Base-by-base conservation (phyloP, 2,888 invertebrate genomes). In the Sphecodes monilicornis region DNA sequence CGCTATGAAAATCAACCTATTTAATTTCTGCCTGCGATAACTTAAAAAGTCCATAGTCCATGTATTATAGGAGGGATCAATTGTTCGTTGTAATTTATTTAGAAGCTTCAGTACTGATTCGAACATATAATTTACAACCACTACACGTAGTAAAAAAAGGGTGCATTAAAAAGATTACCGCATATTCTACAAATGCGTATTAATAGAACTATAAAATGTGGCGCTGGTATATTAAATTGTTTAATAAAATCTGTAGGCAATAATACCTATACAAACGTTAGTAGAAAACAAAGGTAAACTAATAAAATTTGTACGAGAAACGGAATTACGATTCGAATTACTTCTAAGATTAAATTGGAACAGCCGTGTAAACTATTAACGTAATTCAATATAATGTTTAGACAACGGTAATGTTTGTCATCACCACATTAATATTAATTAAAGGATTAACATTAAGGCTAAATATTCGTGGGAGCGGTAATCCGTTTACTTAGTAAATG, bases 401-500 rank as follows among this genome's bases (percentile, higher is more conserved):
- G 43, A 26, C 73, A 66, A 54, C 36, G 54, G 32, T 69, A 54
- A 82, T 70, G 54, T 82, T 74, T 77, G 77, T 82, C 77, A 84
- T 74, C 83, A n/a, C 43, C 50, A 36, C 43, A 74, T 84, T 84
- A 82, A 84, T 84, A 84, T 84, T 84, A 84, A 84, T 84, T 84
- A 82, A 69, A 73, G 50, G 69, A 83, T 84, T 83, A 82, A 82
- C 83, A 74, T 84, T 77, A 64, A 69, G 74, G 72, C 73, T 74
- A 74, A 82, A 83, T 78, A 84, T 83, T 83, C 84, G 74, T 71
- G 70, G 22, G 39, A 18, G 64, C 26, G 64, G 50, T 84, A 77
- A 83, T 83, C 78, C 73, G 84, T 77, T 84, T 77, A 84, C 78
- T 84, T 83, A 83, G 84, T 78, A 84, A 84, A 84, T 84, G 83